Conservation (phyloP, 2,797 vertebrate genomes). For the Oophaga sylvatica region DNA sequence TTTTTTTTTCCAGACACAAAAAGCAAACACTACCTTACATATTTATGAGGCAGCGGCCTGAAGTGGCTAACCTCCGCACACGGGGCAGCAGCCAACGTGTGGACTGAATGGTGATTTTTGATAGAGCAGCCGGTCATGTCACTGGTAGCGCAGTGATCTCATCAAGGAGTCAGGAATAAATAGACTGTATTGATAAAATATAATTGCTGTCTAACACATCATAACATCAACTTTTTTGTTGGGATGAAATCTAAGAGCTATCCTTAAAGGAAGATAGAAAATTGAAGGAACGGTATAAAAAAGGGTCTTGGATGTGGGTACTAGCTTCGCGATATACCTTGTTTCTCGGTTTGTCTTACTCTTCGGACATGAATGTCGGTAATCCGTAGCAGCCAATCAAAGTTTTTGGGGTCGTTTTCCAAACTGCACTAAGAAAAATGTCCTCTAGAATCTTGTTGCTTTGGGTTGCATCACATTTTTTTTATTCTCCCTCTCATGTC, state of each 20-base stretch:
- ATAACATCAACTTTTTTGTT: background rate
- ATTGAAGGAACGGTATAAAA: background rate
- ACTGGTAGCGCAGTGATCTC: background rate
- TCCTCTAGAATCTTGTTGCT: slow-evolving; percentile 17
- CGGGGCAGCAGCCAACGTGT: background rate
- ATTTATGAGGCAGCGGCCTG: background rate
- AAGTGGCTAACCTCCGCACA: background rate
- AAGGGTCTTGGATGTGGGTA: background rate
- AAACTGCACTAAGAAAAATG: slow-evolving; percentile 38
- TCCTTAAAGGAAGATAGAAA: background rate
- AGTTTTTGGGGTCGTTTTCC: background rate
- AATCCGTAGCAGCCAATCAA: background rate
- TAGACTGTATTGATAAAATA: background rate
- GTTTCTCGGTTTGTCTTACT: background rate
- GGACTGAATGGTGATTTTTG: background rate
- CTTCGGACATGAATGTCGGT: background rate
- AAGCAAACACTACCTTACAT: background rate
- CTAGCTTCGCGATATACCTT: background rate
- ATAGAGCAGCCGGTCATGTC: too few relatives aligned
- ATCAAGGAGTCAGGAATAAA: background rate
- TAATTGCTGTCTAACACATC: background rate
- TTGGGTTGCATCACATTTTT: background rate
- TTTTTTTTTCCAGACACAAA: background rate
- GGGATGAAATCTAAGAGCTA: background rate
- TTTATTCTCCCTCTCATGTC: background rate